phyloP scores from a whole-genome alignment of 2,888 invertebrate species.

The Hipparchia sbordonii region DNA sequence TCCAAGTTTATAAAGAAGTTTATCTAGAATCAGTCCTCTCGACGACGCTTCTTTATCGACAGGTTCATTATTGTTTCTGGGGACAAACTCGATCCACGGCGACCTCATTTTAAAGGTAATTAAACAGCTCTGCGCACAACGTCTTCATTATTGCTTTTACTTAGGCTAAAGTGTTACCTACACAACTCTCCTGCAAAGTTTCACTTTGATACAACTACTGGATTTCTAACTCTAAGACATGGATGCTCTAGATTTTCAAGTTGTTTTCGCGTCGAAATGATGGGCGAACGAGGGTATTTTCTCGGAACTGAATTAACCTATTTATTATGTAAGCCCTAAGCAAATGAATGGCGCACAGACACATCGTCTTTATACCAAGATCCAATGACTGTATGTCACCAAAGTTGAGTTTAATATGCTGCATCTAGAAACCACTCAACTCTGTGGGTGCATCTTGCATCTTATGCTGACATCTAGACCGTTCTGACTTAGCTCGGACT shows the following conservation, averaged over 20 bases:
- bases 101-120: slow-evolving; percentile 39
- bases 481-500: too few relatives aligned
- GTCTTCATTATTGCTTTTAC: slow-evolving; percentile 35
- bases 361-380: too few relatives aligned
- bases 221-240: neutral
- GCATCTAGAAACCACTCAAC: too few relatives aligned
- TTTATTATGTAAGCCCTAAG: too few relatives aligned
- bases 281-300: neutral
- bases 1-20: slow-evolving; percentile 22
- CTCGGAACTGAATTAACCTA: too few relatives aligned
- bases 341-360: too few relatives aligned
- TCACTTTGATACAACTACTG: slow-evolving; percentile 11
- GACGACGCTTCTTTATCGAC: slow-evolving; percentile 14
- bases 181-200: slow-evolving; percentile 10
- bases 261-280: neutral
- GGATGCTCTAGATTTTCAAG: slow-evolving; percentile 2
- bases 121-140: slow-evolving; percentile 34
- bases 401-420: too few relatives aligned
- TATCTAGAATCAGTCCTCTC: slow-evolving; percentile 16
- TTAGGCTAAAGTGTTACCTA: neutral
- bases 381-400: too few relatives aligned
- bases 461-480: too few relatives aligned
- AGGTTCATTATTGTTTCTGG: slow-evolving; percentile 33
- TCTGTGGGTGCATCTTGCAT: too few relatives aligned
- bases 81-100: slow-evolving; percentile 27